phyloP scores from a whole-genome alignment of 2,888 invertebrate species.

The Caenorhabditis virilis region DNA sequence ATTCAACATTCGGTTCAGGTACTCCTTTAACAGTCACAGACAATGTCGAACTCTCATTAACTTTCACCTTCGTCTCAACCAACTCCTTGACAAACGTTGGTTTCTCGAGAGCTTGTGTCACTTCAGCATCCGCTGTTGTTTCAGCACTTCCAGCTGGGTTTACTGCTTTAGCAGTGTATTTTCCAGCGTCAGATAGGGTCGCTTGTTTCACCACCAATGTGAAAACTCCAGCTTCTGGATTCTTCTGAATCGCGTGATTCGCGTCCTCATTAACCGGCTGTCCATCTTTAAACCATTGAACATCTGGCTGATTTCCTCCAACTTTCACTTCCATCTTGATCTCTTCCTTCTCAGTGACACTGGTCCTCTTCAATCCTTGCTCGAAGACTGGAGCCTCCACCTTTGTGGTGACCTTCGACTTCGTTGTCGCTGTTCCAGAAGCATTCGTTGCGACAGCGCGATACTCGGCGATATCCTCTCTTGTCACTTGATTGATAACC shows the following conservation, averaged over 20 bases:
- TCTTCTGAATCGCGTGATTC: conserved; percentile 68
- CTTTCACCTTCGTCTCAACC: conserved; percentile 42
- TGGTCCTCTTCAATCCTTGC: conserved; percentile 75
- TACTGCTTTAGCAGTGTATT: conserved; percentile 47
- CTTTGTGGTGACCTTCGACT: conserved; percentile 54
- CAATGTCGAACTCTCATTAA: conserved; percentile 48
- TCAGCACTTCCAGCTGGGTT: conserved; percentile 52
- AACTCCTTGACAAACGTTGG: conserved; percentile 51
- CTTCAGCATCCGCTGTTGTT: conserved; percentile 40
- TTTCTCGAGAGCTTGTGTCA: conserved; percentile 30
- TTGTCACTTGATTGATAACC: conserved; percentile 69
- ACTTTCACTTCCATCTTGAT: conserved; percentile 76
- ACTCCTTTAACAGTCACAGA: conserved; percentile 53
- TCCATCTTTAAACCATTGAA: conserved; percentile 89
- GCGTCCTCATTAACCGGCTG: conserved; percentile 69
- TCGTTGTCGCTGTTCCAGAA: conserved; percentile 59
- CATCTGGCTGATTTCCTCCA: conserved; percentile 82
- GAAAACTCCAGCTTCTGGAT: conserved; percentile 74
- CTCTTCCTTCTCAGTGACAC: conserved; percentile 79
- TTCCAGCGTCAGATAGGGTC: conserved; percentile 43
- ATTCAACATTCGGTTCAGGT: conserved; percentile 65
- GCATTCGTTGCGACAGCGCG: conserved; percentile 81
- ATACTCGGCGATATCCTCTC: conserved; percentile 46
- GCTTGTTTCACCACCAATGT: conserved; percentile 48
- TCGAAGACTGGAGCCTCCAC: conserved; percentile 73